Base-by-base conservation (phyloP, 2,113 vertebrate species). In the Illadopsis cleaveri region DNA sequence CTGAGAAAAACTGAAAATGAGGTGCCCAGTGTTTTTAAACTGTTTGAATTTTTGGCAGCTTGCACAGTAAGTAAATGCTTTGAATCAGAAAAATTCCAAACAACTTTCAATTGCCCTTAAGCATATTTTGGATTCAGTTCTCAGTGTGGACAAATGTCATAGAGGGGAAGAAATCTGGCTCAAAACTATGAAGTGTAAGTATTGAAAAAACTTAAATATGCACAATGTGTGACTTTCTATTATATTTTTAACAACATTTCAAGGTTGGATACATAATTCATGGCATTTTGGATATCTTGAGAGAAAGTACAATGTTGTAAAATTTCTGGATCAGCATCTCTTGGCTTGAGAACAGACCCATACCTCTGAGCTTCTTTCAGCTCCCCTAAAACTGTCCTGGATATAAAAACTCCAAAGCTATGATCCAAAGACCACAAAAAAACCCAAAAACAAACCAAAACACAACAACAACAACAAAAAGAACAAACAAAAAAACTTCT, bases 211-310 rank as follows among this genome's bases (percentile, higher is more conserved):
- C 25, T 84, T 82, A 61, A 85, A 73, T 86, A 89, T 83, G 90
- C 79, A 92, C 71, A 96, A 73, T 93, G 54, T 88, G 90, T 89
- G 86, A 95, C 72, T 95, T 92, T 93, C 82, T 78, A 92, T 84
- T 96, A 92, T 89, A 92, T 96, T 90, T 96, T 94, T 65, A 97
- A 95, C 76, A 95, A 65, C 72, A 89, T 92, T 93, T 96, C 93
- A 96, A 94, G 95, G 93, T 97, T 95, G 92, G 56, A 96, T 95
- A 89, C 90, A 96, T 96, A 96, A 96, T 94, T 97, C 96, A 95
- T 95, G 64, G 51, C 23, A 71, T 81, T 93, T 93, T 83, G 61
- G 90, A 90, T 85, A 90, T 84, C 90, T 93, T 71, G 56, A 89
- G 86, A 90, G 60, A 86, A 95, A 93, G 71, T 68, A 65, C 3